A percentile compares a stretch with the other conserved stretches of the same genome.
Evolutionary conservation across 2,797 vertebrate genomes (phyloP).

Genomic region (Acanthurus lineatus): DNA sequence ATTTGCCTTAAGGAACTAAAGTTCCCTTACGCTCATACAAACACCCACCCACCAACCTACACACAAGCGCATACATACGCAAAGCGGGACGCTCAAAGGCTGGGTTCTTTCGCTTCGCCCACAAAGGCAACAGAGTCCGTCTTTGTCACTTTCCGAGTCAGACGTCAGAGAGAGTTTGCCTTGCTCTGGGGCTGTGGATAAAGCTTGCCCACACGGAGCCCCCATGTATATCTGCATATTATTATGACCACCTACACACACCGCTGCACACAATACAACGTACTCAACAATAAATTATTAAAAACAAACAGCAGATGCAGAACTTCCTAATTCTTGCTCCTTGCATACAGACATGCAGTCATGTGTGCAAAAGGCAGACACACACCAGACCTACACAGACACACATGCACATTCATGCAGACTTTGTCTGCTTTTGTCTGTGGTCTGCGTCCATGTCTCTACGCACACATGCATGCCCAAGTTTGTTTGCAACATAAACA

Average conservation of each 20-base stretch:
- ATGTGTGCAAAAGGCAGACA: slow-evolving; percentile 15
- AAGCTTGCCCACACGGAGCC: slow-evolving; percentile 59
- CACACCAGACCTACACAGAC: slow-evolving; percentile 3
- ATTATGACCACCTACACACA: slow-evolving; percentile 43
- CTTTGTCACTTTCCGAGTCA: slow-evolving; percentile 73
- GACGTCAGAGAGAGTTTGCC: slow-evolving; percentile 75
- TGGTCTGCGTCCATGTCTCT: slow-evolving; percentile 59
- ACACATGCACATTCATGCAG: slow-evolving; percentile 35
- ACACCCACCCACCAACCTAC: slow-evolving; percentile 50
- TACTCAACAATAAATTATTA: slow-evolving; percentile 35
- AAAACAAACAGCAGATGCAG: slow-evolving; percentile 39
- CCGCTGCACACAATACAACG: slow-evolving; percentile 29
- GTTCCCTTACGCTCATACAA: slow-evolving; percentile 49
- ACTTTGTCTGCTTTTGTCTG: slow-evolving; percentile 40
- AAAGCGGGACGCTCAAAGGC: slow-evolving; percentile 52
- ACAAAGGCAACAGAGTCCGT: slow-evolving; percentile 74
- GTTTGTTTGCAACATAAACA: slow-evolving; percentile 85
- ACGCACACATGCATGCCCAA: slow-evolving; percentile 45
- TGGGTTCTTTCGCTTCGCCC: slow-evolving; percentile 67
- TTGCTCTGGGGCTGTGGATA: slow-evolving; percentile 53
- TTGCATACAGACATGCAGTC: slow-evolving; percentile 31
- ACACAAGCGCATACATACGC: slow-evolving; percentile 41
- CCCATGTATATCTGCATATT: slow-evolving; percentile 36
- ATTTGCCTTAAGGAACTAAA: slow-evolving; percentile 50
- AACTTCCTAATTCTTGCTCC: slow-evolving; percentile 52